Percentiles rank a stretch among this genome's conserved stretches.
These are phyloP conservation scores for Hippopotamyrus pictus DNA, from an alignment of 2,797 vertebrate genomes.

Conservation along the genomic window DNA sequence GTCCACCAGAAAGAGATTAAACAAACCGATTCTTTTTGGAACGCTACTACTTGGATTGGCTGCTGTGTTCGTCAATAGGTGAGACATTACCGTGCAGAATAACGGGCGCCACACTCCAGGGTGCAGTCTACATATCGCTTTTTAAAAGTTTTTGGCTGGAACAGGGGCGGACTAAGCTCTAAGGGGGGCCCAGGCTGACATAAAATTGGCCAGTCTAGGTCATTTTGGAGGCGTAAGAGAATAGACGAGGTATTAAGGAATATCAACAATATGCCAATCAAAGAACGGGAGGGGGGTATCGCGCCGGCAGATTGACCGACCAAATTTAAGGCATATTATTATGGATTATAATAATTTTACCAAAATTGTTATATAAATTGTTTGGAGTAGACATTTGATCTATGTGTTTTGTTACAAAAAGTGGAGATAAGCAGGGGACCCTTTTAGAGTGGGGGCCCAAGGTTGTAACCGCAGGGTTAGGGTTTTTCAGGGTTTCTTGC, in stretches of 20 bases:
- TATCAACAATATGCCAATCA: not conserved
- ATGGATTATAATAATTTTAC: not conserved
- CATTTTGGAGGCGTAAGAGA: not conserved
- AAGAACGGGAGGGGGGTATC: not conserved
- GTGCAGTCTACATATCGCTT: not conserved
- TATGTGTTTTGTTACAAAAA: not conserved
- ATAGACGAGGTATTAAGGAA: not conserved
- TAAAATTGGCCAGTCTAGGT: not conserved
- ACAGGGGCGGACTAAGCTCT: not conserved
- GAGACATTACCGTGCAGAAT: not conserved
- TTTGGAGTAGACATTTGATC: not conserved
- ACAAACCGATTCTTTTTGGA: slow-evolving; percentile 8
- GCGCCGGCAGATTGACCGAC: not conserved
- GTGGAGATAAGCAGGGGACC: not conserved
- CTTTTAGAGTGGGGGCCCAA: not conserved
- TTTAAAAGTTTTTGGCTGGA: not conserved
- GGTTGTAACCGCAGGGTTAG: not conserved
- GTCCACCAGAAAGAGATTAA: not conserved
- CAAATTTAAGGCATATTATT: not conserved
- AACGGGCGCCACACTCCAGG: not conserved
- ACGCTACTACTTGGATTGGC: not conserved
- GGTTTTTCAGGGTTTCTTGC: not conserved
- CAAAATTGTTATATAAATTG: not conserved
- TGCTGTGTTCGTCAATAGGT: not conserved
- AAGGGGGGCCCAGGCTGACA: not conserved